These are phyloP conservation scores for Periparus ater DNA, from an alignment of 2,797 vertebrate genomes.

Conservation along the genomic window DNA sequence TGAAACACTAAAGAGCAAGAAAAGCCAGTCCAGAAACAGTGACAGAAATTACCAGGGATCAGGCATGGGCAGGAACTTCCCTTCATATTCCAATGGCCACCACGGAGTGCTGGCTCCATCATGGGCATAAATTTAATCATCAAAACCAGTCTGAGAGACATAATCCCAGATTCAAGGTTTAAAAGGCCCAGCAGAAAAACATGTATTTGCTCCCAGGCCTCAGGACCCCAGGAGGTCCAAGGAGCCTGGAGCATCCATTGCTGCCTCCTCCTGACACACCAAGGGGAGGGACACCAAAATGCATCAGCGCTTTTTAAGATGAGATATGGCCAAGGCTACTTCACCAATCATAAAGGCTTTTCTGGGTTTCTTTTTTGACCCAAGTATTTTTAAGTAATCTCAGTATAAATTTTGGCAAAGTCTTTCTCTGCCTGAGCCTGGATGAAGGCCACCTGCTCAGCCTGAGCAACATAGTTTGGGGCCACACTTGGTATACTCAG, in stretches of 20 bases:
- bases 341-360: background rate
- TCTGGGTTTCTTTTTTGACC: rapidly evolving
- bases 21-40: background rate
- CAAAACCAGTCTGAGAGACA: background rate
- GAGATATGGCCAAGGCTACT: background rate
- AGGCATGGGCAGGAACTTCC: background rate
- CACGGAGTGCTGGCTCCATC: background rate
- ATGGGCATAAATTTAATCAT: background rate
- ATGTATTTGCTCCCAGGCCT: background rate
- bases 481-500: background rate
- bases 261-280: background rate
- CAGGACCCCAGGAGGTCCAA: rapidly evolving
- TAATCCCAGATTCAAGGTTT: background rate
- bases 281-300: background rate
- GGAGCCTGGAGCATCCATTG: background rate
- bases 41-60: background rate
- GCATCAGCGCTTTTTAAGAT: background rate
- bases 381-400: background rate
- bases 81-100: background rate
- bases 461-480: background rate
- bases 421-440: background rate
- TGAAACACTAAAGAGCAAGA: background rate
- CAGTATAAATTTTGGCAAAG: background rate
- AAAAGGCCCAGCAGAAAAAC: background rate
- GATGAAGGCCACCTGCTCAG: background rate